phyloP scores from a whole-genome alignment of 1,140 invertebrate genomes.

The Lycorma delicatula region DNA sequence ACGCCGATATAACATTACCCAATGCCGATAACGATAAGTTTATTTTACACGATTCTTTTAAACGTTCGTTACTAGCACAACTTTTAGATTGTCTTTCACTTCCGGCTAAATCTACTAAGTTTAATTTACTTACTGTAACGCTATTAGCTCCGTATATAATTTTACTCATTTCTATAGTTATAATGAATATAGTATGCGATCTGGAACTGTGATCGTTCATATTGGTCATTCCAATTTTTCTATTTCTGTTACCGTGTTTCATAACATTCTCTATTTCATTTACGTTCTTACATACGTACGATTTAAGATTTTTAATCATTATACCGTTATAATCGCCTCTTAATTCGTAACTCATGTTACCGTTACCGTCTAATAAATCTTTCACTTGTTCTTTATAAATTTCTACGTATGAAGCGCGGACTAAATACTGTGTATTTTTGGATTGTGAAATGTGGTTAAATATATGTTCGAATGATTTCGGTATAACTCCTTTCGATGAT shows the following conservation, averaged over 20 bases:
- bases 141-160: constrained; percentile 35
- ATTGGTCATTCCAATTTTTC: constrained; percentile 87
- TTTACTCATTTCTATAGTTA: constrained; percentile 63
- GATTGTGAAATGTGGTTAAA: constrained; percentile 85
- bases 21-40: constrained; percentile 89
- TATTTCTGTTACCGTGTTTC: constrained; percentile 79
- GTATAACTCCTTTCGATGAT: constrained; percentile 67
- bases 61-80: constrained; percentile 75
- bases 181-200: constrained; percentile 98
- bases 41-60: constrained; percentile 93
- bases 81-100: constrained; percentile 91
- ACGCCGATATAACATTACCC: constrained; percentile 89
- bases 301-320: constrained; percentile 86
- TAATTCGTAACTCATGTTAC: constrained; percentile 56
- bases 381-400: constrained; percentile 87
- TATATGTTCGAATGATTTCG: constrained; percentile 91
- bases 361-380: constrained; percentile 78
- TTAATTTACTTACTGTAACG: constrained; percentile 62
- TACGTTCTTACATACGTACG: constrained; percentile 81
- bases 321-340: constrained; percentile 83
- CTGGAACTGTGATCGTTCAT: constrained; percentile 99
- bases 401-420: constrained; percentile 87
- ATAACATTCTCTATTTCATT: constrained; percentile 83
- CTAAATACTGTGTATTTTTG: constrained; percentile 81
- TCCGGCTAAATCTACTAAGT: constrained; percentile 68